Conservation (phyloP, 2,113 vertebrate species). For the Herpetotheres cachinnans region DNA sequence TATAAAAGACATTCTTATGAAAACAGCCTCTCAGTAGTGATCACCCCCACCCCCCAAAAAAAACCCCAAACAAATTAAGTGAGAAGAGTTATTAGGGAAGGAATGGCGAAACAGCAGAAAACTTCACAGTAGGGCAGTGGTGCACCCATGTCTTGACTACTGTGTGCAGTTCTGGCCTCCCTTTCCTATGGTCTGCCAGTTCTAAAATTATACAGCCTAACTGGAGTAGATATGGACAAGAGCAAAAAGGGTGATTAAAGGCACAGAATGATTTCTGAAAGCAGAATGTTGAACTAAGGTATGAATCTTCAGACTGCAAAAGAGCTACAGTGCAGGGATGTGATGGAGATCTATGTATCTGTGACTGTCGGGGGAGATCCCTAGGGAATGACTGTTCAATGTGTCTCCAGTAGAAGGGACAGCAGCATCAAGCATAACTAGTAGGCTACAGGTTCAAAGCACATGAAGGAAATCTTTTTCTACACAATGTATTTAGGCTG, state of each 20-base stretch:
- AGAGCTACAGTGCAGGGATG: not conserved
- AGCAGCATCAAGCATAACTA: not conserved
- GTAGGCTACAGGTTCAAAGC: not conserved
- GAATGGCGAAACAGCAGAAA: not conserved
- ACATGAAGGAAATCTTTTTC: too few relatives aligned
- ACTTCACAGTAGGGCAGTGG: not conserved
- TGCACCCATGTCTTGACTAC: not conserved
- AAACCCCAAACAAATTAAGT: not conserved
- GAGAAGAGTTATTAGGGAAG: not conserved
- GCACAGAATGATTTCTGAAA: not conserved
- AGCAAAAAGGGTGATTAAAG: not conserved
- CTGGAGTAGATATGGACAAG: not conserved
- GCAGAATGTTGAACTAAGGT: accelerated
- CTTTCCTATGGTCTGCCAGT: not conserved
- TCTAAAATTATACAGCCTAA: not conserved
- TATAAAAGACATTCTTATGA: not conserved
- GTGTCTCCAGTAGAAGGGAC: not conserved
- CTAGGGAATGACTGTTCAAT: not conserved
- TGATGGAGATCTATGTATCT: not conserved
- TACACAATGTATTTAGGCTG: not conserved
- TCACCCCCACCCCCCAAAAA: not conserved
- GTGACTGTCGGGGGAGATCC: not conserved
- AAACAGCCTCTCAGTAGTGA: not conserved
- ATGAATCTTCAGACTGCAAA: not conserved
- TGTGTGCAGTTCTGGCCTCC: not conserved